Evolutionary conservation across 2,113 vertebrate genomes (phyloP).

Genomic region (Cairina moschata): DNA sequence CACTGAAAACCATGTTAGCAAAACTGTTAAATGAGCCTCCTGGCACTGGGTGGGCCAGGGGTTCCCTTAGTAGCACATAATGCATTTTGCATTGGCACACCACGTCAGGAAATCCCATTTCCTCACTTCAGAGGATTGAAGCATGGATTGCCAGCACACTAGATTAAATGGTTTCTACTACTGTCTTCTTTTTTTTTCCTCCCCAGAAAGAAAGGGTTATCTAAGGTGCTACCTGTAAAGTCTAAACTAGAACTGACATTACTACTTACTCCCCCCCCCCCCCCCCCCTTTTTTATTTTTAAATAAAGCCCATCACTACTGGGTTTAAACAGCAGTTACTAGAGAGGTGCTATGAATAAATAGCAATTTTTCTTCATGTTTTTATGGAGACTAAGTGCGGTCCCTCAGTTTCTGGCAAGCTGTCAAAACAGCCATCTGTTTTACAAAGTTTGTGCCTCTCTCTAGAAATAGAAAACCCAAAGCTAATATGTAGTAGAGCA

Average conservation of each 20-base stretch:
- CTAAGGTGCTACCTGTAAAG: neutral
- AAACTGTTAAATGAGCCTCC: conserved; percentile 8
- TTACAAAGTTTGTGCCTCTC: conserved; percentile 21
- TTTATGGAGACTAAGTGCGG: conserved; percentile 16
- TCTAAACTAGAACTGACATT: neutral
- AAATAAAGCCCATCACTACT: neutral
- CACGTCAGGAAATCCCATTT: conserved; percentile 42
- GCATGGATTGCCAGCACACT: neutral
- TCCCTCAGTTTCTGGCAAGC: conserved; percentile 39
- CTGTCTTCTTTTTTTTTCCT: neutral
- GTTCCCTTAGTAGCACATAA: neutral
- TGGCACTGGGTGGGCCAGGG: conserved; percentile 1
- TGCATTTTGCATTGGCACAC: neutral
- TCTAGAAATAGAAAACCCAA: conserved; percentile 20
- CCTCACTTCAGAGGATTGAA: neutral
- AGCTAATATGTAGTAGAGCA: conserved; percentile 4
- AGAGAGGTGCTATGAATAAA: neutral
- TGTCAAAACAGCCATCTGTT: conserved; percentile 42
- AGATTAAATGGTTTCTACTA: neutral
- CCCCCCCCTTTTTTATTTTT: neutral
- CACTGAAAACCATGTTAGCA: neutral
- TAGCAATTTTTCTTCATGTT: conserved; percentile 15
- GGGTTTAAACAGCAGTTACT: neutral
- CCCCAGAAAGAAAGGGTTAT: neutral
- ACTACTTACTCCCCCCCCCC: neutral